Evolutionary conservation across 2,888 invertebrate species (phyloP).

Genomic region (Eupithecia subfuscata): DNA sequence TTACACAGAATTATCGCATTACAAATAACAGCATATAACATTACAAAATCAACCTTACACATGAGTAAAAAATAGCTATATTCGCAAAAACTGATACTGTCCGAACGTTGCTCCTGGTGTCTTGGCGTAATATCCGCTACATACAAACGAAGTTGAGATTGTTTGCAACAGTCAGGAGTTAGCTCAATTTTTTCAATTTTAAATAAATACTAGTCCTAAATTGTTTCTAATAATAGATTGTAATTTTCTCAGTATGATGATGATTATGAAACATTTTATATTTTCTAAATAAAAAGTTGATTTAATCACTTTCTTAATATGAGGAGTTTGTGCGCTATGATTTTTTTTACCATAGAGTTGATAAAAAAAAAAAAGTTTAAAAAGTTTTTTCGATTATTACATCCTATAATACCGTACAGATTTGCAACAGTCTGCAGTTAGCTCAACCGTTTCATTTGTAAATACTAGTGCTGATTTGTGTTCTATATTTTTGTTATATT

Average conservation of each 20-base stretch:
- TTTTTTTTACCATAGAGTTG: no score
- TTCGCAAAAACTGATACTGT: conserved; percentile 70
- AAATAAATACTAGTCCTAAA: no score
- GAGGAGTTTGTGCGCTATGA: no score
- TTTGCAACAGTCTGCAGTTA: background rate
- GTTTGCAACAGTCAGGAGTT: no score
- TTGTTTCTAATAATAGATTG: no score
- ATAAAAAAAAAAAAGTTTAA: no score
- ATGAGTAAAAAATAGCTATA: conserved; percentile 54
- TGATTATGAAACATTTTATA: no score
- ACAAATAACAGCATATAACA: conserved; percentile 33
- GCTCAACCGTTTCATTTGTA: background rate
- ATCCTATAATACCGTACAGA: background rate
- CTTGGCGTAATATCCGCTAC: conserved; percentile 42
- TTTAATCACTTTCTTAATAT: no score
- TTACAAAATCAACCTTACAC: conserved; percentile 37
- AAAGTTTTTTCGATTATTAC: no score
- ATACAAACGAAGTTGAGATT: conserved; percentile 8
- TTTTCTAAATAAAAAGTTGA: no score
- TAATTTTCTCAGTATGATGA: no score
- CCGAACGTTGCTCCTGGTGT: conserved; percentile 67
- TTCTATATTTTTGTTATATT: background rate
- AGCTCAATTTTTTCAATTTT: no score
- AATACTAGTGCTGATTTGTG: background rate
- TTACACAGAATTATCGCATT: conserved; percentile 34